Conservation (phyloP, 2,888 invertebrate genomes). For the Drosophila ezoana region DNA sequence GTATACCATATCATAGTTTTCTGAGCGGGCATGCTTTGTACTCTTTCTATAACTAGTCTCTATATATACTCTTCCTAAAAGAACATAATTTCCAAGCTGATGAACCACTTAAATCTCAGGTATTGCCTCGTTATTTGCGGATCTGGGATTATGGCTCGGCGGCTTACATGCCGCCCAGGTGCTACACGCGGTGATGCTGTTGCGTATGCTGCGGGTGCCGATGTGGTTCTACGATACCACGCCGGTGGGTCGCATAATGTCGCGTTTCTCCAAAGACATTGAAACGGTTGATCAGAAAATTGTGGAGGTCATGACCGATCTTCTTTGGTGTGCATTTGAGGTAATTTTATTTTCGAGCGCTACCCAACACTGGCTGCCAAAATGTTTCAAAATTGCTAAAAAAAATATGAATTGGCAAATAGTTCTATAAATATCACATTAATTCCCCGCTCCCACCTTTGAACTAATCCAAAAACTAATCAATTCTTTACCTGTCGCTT, state of each 20-base stretch:
- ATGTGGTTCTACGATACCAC: constrained; percentile 88
- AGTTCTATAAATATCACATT: constrained; percentile 2
- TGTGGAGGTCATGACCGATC: constrained; percentile 86
- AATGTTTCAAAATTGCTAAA: constrained; percentile 15
- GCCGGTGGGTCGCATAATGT: constrained; percentile 87
- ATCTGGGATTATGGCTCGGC: constrained; percentile 89
- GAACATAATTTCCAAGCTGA: constrained; percentile 9
- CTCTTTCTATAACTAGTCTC: constrained; percentile 5
- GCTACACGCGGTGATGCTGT: constrained; percentile 85
- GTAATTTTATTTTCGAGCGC: constrained; percentile 81
- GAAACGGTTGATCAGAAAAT: constrained; percentile 84
- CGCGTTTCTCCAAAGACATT: constrained; percentile 86
- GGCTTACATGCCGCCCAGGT: constrained; percentile 75
- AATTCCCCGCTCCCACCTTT: background rate
- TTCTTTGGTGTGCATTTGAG: constrained; percentile 87
- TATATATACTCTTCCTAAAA: constrained; percentile 18
- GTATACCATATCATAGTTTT: constrained; percentile 20
- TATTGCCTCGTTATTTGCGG: constrained; percentile 88
- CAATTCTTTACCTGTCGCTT: constrained; percentile 13
- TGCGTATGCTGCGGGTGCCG: constrained; percentile 86
- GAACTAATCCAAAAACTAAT: constrained; percentile 20
- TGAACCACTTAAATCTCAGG: constrained; percentile 86
- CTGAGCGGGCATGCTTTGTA: constrained; percentile 34
- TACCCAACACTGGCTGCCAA: background rate
- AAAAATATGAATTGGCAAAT: background rate